Evolutionary conservation across 2,113 vertebrate genomes (phyloP).

Genomic region (Menura novaehollandiae): DNA sequence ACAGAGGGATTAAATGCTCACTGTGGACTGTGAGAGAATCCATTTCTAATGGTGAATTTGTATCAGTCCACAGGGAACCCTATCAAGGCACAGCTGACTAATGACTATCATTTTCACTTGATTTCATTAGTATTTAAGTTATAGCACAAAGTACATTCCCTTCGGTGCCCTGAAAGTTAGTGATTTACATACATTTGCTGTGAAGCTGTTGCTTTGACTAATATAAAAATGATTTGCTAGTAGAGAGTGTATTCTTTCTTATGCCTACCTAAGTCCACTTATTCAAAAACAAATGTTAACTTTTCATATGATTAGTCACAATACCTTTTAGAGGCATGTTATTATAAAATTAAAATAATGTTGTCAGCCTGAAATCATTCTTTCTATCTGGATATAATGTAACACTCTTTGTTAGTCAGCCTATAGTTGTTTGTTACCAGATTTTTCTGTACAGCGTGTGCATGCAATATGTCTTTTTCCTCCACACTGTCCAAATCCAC

Average conservation of each 20-base stretch:
- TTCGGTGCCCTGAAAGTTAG: slow-evolving; percentile 53
- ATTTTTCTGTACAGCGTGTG: background rate
- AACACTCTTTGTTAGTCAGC: background rate
- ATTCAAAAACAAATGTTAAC: slow-evolving; percentile 64
- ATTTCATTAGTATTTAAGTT: slow-evolving; percentile 77
- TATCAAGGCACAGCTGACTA: slow-evolving; percentile 65
- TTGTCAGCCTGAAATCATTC: background rate
- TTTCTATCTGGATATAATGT: background rate
- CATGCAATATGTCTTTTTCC: background rate
- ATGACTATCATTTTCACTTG: slow-evolving; percentile 73
- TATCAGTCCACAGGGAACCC: slow-evolving; percentile 55
- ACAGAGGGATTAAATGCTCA: slow-evolving; percentile 52
- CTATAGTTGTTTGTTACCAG: background rate
- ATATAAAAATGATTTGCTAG: slow-evolving; percentile 61
- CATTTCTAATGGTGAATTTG: slow-evolving; percentile 68
- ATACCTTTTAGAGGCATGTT: background rate
- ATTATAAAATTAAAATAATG: slow-evolving; percentile 25
- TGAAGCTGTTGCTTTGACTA: slow-evolving; percentile 53
- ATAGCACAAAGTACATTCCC: slow-evolving; percentile 57
- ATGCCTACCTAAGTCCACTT: slow-evolving; percentile 9
- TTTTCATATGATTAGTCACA: slow-evolving; percentile 40
- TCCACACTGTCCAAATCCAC: background rate
- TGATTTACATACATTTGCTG: slow-evolving; percentile 61
- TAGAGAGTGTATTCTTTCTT: slow-evolving; percentile 18
- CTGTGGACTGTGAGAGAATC: slow-evolving; percentile 41